Evolutionary conservation across 2,888 invertebrate genomes (phyloP), one percentile per base, ranked within the genome.

Genomic region (Hirtodrosophila alboralis): DNA sequence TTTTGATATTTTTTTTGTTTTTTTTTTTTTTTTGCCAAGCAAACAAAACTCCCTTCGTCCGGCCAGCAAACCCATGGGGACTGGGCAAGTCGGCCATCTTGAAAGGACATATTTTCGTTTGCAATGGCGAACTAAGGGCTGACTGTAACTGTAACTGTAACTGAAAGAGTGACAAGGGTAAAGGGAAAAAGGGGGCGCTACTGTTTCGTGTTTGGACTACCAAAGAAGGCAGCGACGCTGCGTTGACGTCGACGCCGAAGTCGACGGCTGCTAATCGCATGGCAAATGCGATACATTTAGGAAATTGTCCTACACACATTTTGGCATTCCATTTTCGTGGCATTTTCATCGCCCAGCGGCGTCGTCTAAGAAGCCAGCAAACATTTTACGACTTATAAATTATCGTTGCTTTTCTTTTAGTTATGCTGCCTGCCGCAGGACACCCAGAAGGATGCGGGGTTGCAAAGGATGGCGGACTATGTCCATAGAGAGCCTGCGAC

Each of bases 371-470:
- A 56, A 53, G 61, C 66, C 23, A 45, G 43, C 73, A 44, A 49
- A 28, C 65, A 51, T 76, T 81, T 77, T 83, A 81, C 66, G 86
- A 80, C 81, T 67, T 76, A 81, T 81, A 81, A 81, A 83, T 85
- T 83, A 85, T 81, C 73, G 81, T 76, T 76, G 84, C 63, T 80
- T 69, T 80, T 72, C 78, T 53, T 77, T 86, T 68, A 79, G 70
- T 70, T 75, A 31, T 23, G 51, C 84, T 63, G 65, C 64, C 61
- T 63, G 57, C 41, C 54, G 44, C 77, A 85, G 84, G 77, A 81
- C 80, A 76, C 79, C 72, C 72, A 74, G 72, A 67, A 78, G 84
- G 79, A 70, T 63, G 59, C 43, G 69, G 40, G 40, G 45, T 10
- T 4, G 21, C 12, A 23, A 38, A 26, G 16, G 47, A 13, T 34